Percentiles rank a stretch among this genome's conserved stretches.
Conservation (phyloP, 2,888 invertebrate species). For the Metallyticus violacea region DNA sequence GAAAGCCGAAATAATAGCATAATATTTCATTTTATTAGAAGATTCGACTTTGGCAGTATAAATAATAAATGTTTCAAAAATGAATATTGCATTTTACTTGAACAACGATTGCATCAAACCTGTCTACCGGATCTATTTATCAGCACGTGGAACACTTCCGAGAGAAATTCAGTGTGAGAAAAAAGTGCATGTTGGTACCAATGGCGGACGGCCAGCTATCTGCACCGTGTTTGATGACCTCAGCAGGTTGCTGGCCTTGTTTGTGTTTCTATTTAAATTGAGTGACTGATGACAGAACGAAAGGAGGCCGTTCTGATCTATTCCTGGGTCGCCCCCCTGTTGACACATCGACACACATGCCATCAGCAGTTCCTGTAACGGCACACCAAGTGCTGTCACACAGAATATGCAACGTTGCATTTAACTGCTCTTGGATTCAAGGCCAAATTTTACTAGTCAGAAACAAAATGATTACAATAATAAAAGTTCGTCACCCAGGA, state of each 20-base stretch:
- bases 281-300: neutral
- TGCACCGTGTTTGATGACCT: neutral
- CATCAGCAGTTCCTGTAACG: too few relatives aligned
- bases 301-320: neutral
- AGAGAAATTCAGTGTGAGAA: neutral
- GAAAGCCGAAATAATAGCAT: too few relatives aligned
- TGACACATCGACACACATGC: neutral
- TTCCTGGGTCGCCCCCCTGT: neutral
- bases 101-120: too few relatives aligned
- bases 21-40: too few relatives aligned
- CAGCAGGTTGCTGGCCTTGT: neutral
- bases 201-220: neutral
- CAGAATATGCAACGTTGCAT: neutral
- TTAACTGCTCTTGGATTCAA: neutral
- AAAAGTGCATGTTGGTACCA: neutral
- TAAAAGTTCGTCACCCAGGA: too few relatives aligned
- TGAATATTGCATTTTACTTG: too few relatives aligned
- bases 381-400: neutral
- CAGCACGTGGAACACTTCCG: neutral
- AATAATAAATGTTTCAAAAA: too few relatives aligned
- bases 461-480: too few relatives aligned
- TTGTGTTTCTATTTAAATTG: neutral
- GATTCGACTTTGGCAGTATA: too few relatives aligned
- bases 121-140: too few relatives aligned
- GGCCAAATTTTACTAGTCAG: too few relatives aligned